Base-by-base conservation (phyloP, 2,113 vertebrate species). In the Glaucidium brasilianum region DNA sequence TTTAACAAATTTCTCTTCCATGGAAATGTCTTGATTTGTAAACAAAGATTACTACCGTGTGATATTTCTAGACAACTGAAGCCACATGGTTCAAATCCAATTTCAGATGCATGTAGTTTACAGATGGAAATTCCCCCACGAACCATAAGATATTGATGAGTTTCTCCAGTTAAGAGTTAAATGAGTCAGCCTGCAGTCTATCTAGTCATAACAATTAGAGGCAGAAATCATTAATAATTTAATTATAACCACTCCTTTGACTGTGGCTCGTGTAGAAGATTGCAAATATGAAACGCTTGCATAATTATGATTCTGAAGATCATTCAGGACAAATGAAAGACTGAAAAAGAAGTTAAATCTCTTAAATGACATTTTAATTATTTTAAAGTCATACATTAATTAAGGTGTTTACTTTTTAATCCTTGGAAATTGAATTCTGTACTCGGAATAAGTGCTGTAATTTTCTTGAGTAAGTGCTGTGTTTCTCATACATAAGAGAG, bases 171-270 rank as follows among this genome's bases (percentile, higher is more conserved):
- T 93, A 90, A 90, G 82, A 94, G 85, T 95, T 96, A 95, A 92
- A 83, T 77, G 75, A 93, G 32, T 94, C 85, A 78, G 80, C 63
- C 80, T 3, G 1, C 17, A 29, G 72, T 84, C 76, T 88, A 93
- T 89, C 64, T 81, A 85, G 82, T 77, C 58, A 92, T 67, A 93
- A 96, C 67, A 96, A 90, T 93, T 88, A 83, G 78, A 88, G 59
- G 60, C 76, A 96, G 92, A 92, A 95, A 84, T 94, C 41, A 94
- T 96, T 94, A 97, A 96, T 97, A 96, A 96, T 94, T 96, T 91
- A 85, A 93, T 94, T 94, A 95, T 80, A 96, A 92, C 63, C 26
- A 83, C 55, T 80, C 85, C 85, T 94, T 84, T 89, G 68, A 87
- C 80, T 81, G 64, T 59, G 80, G 76, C 90, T 96, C 77, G 55